phyloP scores from a whole-genome alignment of 2,113 vertebrate genomes.

The Callithrix jacchus region DNA sequence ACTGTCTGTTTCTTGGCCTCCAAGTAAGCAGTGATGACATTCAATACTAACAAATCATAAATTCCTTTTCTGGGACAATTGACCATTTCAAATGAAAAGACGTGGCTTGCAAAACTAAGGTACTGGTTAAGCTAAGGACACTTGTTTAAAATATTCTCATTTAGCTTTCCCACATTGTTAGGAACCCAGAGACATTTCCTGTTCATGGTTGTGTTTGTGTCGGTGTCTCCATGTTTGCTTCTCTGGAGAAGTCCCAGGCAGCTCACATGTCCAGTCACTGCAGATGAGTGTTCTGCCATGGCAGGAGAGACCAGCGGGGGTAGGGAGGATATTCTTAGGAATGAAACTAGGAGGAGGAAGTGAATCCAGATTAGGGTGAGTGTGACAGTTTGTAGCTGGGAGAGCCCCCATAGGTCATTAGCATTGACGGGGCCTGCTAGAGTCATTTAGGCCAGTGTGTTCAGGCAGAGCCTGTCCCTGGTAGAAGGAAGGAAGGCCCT shows the following conservation, averaged over 20 bases:
- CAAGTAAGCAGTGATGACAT: background rate
- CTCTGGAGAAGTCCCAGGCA: background rate
- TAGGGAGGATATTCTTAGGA: background rate
- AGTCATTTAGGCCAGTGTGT: background rate
- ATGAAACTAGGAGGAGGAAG: too few species aligned
- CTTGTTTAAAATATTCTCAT: background rate
- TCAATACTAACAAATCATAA: background rate
- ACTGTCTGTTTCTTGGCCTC: background rate
- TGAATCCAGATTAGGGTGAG: background rate
- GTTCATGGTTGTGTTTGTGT: background rate
- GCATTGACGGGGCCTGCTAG: rapidly evolving
- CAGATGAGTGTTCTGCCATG: background rate
- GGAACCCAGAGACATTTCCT: background rate
- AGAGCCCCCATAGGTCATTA: background rate
- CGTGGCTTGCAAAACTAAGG: background rate
- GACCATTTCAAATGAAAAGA: background rate
- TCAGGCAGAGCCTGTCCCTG: background rate
- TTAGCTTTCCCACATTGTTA: background rate
- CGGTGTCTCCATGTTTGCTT: background rate
- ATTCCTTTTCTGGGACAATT: background rate
- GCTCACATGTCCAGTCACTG: rapidly evolving
- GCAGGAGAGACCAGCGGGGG: background rate
- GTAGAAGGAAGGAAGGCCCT: background rate
- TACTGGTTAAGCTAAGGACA: background rate
- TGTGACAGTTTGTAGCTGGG: background rate